phyloP scores from a whole-genome alignment of 2,888 invertebrate species.

The Dromius quadrimaculatus region DNA sequence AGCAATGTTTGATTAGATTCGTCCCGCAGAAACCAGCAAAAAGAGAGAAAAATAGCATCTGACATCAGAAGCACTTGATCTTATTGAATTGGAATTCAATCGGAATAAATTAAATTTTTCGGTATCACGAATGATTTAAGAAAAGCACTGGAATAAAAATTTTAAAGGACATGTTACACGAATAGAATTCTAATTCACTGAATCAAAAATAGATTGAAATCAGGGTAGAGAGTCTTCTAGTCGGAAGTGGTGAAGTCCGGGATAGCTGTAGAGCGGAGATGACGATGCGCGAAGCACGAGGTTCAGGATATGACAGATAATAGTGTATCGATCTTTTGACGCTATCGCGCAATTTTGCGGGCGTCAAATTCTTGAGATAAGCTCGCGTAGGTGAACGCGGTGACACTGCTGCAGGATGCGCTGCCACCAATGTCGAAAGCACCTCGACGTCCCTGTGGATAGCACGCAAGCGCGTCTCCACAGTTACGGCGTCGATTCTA shows the following conservation, averaged over 20 bases:
- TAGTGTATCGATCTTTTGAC: constrained; percentile 1
- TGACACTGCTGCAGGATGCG: constrained; percentile 18
- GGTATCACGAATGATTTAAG: background rate
- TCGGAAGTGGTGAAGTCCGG: background rate
- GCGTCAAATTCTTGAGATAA: background rate
- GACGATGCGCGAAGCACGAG: constrained; percentile 1
- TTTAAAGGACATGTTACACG: background rate
- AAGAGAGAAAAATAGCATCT: background rate
- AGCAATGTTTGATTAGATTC: background rate
- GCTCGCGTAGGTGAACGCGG: constrained; percentile 16
- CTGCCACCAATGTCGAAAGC: background rate
- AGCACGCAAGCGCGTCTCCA: constrained; percentile 25
- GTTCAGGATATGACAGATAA: constrained; percentile 4
- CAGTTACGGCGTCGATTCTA: constrained; percentile 45
- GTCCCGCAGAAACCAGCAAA: background rate
- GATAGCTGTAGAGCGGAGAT: background rate
- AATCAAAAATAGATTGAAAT: too few relatives aligned
- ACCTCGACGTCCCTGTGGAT: constrained; percentile 1
- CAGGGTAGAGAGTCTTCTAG: background rate
- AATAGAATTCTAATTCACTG: constrained; percentile 8
- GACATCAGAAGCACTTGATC: constrained; percentile 1
- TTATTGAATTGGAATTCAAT: background rate
- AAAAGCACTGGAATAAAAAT: background rate
- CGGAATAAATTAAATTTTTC: background rate
- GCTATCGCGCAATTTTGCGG: too few relatives aligned